These are phyloP conservation scores for Rhabdomys dilectus DNA, from an alignment of 2,113 vertebrate species.

Conservation along the genomic window DNA sequence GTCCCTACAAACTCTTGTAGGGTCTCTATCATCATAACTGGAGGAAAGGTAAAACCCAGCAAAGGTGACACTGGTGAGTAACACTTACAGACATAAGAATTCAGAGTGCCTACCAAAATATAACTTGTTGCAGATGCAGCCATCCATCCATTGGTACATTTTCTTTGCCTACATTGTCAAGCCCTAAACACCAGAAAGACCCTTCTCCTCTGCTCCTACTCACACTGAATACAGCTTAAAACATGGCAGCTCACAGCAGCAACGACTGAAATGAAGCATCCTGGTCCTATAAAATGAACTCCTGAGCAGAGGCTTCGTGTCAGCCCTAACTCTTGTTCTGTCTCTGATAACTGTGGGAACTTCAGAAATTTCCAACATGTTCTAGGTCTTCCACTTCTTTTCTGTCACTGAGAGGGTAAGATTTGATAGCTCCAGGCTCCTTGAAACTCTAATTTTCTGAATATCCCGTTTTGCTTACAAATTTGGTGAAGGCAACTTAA, in stretches of 20 bases:
- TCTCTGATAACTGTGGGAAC: not conserved
- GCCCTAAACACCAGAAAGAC: not conserved
- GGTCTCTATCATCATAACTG: not conserved
- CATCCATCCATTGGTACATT: not conserved
- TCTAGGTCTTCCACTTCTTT: not conserved
- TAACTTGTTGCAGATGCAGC: not conserved
- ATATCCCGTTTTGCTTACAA: conserved; percentile 42
- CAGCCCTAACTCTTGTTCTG: not conserved
- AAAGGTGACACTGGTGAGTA: not conserved
- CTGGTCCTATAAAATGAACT: not conserved
- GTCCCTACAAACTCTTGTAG: not conserved
- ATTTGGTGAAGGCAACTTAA: conserved; percentile 55
- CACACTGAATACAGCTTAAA: not conserved
- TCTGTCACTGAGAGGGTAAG: not conserved
- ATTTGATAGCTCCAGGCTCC: not conserved
- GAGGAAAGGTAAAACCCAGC: not conserved
- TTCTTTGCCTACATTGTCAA: not conserved
- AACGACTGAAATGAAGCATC: not conserved
- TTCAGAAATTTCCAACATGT: not conserved
- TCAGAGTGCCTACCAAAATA: not conserved
- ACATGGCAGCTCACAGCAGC: not conserved
- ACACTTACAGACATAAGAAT: not conserved
- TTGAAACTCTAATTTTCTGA: conserved; percentile 9
- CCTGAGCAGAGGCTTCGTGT: rapidly evolving
- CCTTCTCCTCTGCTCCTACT: not conserved